These are phyloP conservation scores for Brachyptera putata DNA, from an alignment of 2,888 invertebrate genomes.

Conservation along the genomic window DNA sequence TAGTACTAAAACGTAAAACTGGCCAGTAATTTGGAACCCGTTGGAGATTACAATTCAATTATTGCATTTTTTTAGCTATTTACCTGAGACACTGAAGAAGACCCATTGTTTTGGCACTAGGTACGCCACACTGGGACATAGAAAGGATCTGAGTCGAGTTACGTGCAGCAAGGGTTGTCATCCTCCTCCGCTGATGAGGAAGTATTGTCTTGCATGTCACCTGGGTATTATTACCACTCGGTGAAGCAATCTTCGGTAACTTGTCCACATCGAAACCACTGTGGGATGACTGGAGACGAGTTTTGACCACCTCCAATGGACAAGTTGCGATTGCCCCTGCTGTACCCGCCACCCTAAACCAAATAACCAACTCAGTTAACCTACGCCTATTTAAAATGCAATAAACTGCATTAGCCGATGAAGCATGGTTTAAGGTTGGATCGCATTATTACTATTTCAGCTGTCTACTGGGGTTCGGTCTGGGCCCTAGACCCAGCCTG, in stretches of 20 bases:
- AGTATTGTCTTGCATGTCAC: constrained; percentile 53
- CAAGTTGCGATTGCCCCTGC: constrained; percentile 96
- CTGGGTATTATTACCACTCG: constrained; percentile 44
- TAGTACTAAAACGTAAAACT: no score
- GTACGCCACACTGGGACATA: constrained; percentile 62
- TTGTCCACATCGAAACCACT: constrained; percentile 52
- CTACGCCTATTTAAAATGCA: no score
- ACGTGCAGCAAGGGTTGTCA: constrained; percentile 67
- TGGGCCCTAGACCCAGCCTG: no score
- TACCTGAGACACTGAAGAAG: constrained; percentile 78
- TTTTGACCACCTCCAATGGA: constrained; percentile 96
- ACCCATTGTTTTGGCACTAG: constrained; percentile 56
- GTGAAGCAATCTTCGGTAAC: constrained; percentile 44
- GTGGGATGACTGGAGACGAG: constrained; percentile 90
- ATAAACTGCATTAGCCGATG: no score
- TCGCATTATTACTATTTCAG: no score
- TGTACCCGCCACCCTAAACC: constrained; percentile 87
- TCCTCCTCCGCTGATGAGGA: constrained; percentile 62
- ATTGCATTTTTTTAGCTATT: no score
- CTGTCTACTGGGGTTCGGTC: no score
- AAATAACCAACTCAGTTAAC: no score
- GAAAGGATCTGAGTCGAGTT: constrained; percentile 69
- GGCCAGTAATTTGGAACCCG: no score
- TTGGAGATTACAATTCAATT: no score
- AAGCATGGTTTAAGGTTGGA: no score